Evolutionary conservation across 2,888 invertebrate genomes (phyloP).

Genomic region (Thera obeliscata): DNA sequence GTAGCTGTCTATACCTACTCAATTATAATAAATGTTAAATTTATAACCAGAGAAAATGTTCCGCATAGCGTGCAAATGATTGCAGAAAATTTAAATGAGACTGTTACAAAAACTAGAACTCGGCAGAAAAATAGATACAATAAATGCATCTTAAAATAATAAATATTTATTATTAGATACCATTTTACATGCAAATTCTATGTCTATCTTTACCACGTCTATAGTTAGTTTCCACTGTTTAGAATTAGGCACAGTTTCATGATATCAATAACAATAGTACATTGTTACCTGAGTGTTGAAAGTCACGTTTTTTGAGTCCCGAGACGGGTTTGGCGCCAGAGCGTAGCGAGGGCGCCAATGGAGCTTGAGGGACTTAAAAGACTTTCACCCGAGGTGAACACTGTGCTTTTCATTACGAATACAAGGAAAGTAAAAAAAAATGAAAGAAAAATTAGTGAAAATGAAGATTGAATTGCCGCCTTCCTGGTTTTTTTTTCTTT

Average conservation of each 20-base stretch:
- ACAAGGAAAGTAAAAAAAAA: too few species aligned
- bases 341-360: too few species aligned
- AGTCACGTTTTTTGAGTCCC: too few species aligned
- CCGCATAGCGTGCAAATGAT: conserved; percentile 4
- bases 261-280: background rate
- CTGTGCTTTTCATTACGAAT: too few species aligned
- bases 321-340: too few species aligned
- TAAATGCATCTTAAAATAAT: background rate
- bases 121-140: background rate
- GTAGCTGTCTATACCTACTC: background rate
- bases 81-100: conserved; percentile 1
- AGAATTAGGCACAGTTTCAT: background rate
- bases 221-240: background rate
- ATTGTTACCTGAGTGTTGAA: too few species aligned
- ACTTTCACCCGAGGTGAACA: too few species aligned
- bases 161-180: background rate
- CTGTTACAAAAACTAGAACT: background rate
- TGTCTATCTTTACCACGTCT: background rate
- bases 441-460: too few species aligned
- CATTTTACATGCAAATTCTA: background rate
- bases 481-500: too few species aligned
- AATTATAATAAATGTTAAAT: conserved; percentile 2
- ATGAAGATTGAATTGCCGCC: too few species aligned
- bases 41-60: background rate
- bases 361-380: too few species aligned